Conservation (phyloP, 1,140 invertebrate species). For the Brachionus angularis region DNA sequence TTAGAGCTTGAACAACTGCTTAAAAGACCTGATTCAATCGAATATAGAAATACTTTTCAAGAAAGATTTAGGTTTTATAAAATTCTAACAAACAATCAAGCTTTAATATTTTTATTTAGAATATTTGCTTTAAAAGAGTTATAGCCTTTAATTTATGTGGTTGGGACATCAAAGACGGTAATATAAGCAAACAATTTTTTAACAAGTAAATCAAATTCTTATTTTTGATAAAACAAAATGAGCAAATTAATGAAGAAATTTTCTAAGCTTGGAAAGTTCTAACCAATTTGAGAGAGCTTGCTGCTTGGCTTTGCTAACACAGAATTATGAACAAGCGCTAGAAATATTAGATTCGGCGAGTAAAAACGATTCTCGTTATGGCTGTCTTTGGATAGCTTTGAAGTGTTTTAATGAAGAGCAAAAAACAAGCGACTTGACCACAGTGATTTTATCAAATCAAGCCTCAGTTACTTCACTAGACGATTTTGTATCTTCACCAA, state of each 20-base stretch:
- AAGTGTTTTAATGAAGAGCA: conserved; percentile 34
- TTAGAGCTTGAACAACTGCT: conserved; percentile 13
- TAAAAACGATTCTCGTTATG: conserved; percentile 45
- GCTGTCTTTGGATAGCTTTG: conserved; percentile 31
- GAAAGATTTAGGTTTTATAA: background rate
- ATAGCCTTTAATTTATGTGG: conserved; percentile 77
- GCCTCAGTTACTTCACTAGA: background rate
- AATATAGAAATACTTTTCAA: background rate
- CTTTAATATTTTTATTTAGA: conserved; percentile 12
- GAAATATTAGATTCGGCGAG: conserved; percentile 67
- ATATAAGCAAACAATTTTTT: conserved; percentile 48
- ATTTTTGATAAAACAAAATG: conserved; percentile 36
- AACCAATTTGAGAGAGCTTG: conserved; percentile 72
- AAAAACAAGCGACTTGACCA: background rate
- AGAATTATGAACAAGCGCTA: conserved; percentile 75
- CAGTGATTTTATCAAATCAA: background rate
- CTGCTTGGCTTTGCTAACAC: conserved; percentile 81
- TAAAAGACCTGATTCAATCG: background rate
- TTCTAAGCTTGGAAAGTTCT: conserved; percentile 59
- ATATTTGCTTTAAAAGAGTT: conserved; percentile 62
- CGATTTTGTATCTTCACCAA: background rate
- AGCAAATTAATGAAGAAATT: conserved; percentile 45
- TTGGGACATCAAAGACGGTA: conserved; percentile 72
- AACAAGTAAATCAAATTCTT: background rate
- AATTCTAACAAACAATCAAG: background rate